Base-by-base conservation (phyloP, 2,797 vertebrate genomes). In the Lindbergichthys nudifrons region DNA sequence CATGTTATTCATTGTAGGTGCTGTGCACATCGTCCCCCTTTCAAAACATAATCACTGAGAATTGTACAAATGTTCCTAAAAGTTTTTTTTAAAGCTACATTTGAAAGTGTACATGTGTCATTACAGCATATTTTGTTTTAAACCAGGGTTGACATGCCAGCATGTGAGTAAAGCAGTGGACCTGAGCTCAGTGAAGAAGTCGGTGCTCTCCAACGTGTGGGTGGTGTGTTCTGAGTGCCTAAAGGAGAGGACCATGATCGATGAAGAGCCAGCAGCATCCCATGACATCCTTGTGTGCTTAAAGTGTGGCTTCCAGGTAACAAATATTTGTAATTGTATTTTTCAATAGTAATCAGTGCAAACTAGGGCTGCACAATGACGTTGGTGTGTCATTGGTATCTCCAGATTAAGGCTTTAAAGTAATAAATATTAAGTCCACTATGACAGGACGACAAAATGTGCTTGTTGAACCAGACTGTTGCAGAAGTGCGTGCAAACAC, bases 281-380 rank as follows among this genome's bases (percentile, higher is more conserved):
- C 88, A 96, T 2, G 97, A 98, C 90, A 92, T 97, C 85, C 95
- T 97, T 83, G 90, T 99, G 42, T 99, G 98, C 82, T 96, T 99
- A 79, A 99, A 97, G 80, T 99, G 98, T 92, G 98, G 97, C 72
- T 95, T 93, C 83, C 97, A 99, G 96, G 98, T 99, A 76, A 95
- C 84, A 62, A 30, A 36, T 46, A 6, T 30, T 47, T 23, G 23
- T 9, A 67, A 67, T 62, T 71, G 1, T 21, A 9, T 62, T 63
- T 48, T 57, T 12, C 10, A 64, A 16, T 32, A 7, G 54, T 42
- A 14, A 14, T 61, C 58, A 45, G 18, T 32, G 12, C 14, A 58
- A 64, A 64, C 21, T 26, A 26, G 13, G 50, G 7, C 14, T 52
- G 50, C 21, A 52, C 21, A 3, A 26, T 23, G 21, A 52, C 7